Evolutionary conservation across 2,888 invertebrate genomes (phyloP), one percentile per base, ranked within the genome.

Genomic region (Choreutis nemorana): DNA sequence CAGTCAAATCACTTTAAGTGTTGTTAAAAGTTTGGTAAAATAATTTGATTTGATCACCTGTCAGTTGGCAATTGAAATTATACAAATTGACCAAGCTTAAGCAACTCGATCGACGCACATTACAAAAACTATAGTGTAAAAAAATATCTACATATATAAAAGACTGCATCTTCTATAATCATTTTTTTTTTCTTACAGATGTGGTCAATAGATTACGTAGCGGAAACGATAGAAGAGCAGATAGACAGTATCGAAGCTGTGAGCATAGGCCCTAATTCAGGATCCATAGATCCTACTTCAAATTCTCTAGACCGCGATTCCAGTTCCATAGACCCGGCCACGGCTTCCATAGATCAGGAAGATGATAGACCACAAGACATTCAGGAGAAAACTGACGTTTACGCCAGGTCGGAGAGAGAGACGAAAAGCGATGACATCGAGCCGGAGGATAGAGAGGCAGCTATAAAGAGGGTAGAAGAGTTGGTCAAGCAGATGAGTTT

Each of bases 161-260:
- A n/a, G 20, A 8, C 8, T 18, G 20, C n/a, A n/a, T n/a, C n/a
- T n/a, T n/a, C n/a, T n/a, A n/a, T n/a, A n/a, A n/a, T n/a, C n/a
- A n/a, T n/a, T n/a, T n/a, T 14, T 11, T 15, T 31, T 28, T 35
- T 26, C 28, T 39, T 49, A 5, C 55, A 94, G 93, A 96, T 97
- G 96, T 97, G 97, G 96, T 94, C 95, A 6, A 85, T 97, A 54
- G 95, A 96, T 63, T 95, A 95, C 60, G 87, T 94, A 26, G 50
- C 77, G 38, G 66, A 68, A 42, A 52, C 63, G 36, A 73, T 81
- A 33, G 73, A 82, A 3, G 68, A 62, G 21, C 80, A 77, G 16
- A 56, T 61, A 24, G 83, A 81, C 34, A 83, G 79, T 23, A 54
- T 61, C 31, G 78, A 81, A 23, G 70, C 45, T 3, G 42, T 41